These are phyloP conservation scores for Anolis carolinensis DNA, from an alignment of 2,113 vertebrate species.

Conservation along the genomic window DNA sequence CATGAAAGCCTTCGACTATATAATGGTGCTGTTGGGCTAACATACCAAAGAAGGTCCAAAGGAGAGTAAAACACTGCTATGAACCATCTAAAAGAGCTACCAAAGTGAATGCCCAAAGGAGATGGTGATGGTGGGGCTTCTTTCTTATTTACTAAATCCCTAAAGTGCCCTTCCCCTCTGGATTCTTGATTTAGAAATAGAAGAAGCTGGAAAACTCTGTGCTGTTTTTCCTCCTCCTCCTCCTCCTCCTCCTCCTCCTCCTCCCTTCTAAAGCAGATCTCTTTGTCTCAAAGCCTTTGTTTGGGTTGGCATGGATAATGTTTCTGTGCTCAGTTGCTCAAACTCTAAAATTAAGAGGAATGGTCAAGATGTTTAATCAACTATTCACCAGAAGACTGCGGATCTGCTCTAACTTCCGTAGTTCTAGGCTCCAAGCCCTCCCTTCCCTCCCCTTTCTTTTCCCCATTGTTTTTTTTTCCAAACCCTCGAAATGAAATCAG, in stretches of 20 bases:
- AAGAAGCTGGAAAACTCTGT: slow-evolving; percentile 14
- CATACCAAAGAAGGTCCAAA: background rate
- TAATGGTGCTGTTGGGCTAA: background rate
- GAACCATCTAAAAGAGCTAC: slow-evolving; percentile 16
- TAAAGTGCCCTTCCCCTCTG: background rate
- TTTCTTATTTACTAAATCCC: slow-evolving; percentile 26
- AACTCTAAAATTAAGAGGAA: slow-evolving; percentile 54
- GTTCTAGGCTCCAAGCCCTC: slow-evolving; percentile 56
- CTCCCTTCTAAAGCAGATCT: background rate
- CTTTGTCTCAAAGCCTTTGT: slow-evolving; percentile 22
- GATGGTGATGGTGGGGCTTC: slow-evolving; percentile 12
- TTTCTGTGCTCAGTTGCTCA: background rate
- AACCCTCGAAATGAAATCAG: slow-evolving; percentile 75
- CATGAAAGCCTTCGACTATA: too few relatives aligned
- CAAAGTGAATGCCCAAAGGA: slow-evolving; percentile 21
- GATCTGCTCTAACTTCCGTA: slow-evolving; percentile 58
- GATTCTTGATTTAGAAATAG: slow-evolving; percentile 1
- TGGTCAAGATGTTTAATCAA: slow-evolving; percentile 55
- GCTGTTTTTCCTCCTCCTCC: background rate
- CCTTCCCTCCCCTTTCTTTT: slow-evolving; percentile 48
- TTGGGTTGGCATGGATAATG: slow-evolving; percentile 41
- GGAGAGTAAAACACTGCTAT: accelerated
- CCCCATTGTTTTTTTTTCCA: slow-evolving; percentile 59
- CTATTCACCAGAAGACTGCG: background rate
- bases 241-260: background rate